Base-by-base conservation (phyloP, 2,888 invertebrate genomes). In the Dendrolimus pini region DNA sequence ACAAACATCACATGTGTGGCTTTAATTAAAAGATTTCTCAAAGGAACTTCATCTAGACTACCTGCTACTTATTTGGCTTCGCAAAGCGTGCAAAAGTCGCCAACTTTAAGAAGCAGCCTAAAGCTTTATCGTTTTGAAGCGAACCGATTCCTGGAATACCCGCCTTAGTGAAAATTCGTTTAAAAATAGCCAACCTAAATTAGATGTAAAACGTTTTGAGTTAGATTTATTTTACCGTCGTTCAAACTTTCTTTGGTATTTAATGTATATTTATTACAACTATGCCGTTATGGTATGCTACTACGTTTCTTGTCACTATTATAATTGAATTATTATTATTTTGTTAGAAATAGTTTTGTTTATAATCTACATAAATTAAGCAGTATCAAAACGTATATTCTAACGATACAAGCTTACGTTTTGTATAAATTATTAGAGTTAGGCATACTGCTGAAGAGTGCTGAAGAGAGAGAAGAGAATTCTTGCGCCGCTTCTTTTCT, bases 1-100 rank as follows among this genome's bases (percentile, higher is more conserved):
- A 3, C 54, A 18, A 18, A 54, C 54, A 18, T 30, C 10, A 14
- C 18, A 13, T 30, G 7, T 54, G 30, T 30, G 7, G 18, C 54
- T 30, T 54, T 54, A 54, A 54, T 54, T 54, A 18, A 10, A 54
- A 54, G 3, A 54, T 54, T 54, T 30, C 54, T 54, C 54, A 54
- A 12, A 54, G 18, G 54, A 54, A 54, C 14, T 54, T 54, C 13
- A 9, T 18, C 9, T 14, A 54, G 9, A 54, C 54, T 9, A 54
- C 30, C 30, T 54, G 9, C 9, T 54, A n/a, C 18, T 13, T 14
- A 54, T 18, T 54, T 54, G 14, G 30, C 54, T 53, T 54, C 54
- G 54, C 9, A 10, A 54, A 30, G 30, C 54, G 54, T 54, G 54
- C 30, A 18, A 54, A 18, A 54, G 14, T 9, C 18, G 18, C 52